Evolutionary conservation across 2,888 invertebrate genomes (phyloP).

Genomic region (Dicyrtomina minuta): DNA sequence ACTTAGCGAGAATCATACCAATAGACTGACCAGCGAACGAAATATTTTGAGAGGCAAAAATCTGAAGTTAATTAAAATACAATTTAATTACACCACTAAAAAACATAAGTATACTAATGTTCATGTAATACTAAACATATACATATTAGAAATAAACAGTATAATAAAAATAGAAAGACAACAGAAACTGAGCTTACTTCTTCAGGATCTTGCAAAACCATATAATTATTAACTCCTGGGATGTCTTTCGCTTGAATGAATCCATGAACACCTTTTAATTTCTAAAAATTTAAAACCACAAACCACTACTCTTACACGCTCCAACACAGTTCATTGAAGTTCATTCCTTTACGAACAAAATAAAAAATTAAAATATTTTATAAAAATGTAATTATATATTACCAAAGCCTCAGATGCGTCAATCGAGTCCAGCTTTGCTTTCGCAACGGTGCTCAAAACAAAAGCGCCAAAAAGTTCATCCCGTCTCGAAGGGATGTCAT

Average conservation of each 20-base stretch:
- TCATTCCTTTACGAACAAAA: neutral
- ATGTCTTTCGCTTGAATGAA: slow-evolving; percentile 56
- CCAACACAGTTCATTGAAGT: neutral
- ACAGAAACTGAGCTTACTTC: slow-evolving; percentile 13
- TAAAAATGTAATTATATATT: slow-evolving; percentile 7
- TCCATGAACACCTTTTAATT: slow-evolving; percentile 55
- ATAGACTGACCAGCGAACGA: slow-evolving; percentile 57
- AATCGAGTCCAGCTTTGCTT: slow-evolving; percentile 64
- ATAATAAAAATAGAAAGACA: neutral
- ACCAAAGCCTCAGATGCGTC: slow-evolving; percentile 66
- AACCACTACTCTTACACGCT: too few species aligned
- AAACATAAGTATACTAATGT: neutral
- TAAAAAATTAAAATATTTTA: neutral
- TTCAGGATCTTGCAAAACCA: slow-evolving; percentile 43
- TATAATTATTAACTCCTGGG: slow-evolving; percentile 56
- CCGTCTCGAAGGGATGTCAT: slow-evolving; percentile 68
- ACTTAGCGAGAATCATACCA: slow-evolving; percentile 57
- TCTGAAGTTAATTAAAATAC: slow-evolving; percentile 43
- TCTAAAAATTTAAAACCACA: slow-evolving; percentile 42
- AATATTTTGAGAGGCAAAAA: slow-evolving; percentile 55
- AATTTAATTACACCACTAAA: neutral
- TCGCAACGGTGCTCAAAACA: slow-evolving; percentile 64
- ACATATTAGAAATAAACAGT: neutral
- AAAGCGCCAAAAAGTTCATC: slow-evolving; percentile 73
- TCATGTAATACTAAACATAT: neutral